A percentile compares a stretch with the other conserved stretches of the same genome.
phyloP scores from a whole-genome alignment of 2,113 vertebrate species.

The Monopterus albus region DNA sequence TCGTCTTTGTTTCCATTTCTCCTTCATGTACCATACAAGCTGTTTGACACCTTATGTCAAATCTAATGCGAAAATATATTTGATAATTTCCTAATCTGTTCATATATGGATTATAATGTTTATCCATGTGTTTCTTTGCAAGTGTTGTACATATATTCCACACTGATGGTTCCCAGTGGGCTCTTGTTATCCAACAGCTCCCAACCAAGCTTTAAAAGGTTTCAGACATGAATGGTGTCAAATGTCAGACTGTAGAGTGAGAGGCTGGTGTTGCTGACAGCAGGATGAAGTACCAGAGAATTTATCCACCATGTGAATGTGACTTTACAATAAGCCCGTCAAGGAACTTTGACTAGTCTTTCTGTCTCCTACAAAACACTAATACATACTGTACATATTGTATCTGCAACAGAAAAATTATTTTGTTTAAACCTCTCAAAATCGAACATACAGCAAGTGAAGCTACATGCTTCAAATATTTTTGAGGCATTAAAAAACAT shows the following conservation, averaged over 20 bases:
- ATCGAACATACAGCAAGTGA: background rate
- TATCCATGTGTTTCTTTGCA: too few species aligned
- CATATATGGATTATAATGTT: too few species aligned
- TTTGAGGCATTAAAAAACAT: background rate
- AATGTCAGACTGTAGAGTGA: conserved; percentile 24
- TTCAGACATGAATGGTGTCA: conserved; percentile 23
- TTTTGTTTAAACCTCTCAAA: background rate
- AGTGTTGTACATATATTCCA: too few species aligned
- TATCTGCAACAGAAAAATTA: background rate
- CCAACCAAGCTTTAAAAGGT: background rate
- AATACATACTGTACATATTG: background rate
- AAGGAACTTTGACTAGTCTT: conserved; percentile 2
- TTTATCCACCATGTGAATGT: too few species aligned
- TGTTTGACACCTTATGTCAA: too few species aligned
- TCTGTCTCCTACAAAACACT: conserved; percentile 21
- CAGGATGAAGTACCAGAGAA: too few species aligned
- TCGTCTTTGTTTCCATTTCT: too few species aligned
- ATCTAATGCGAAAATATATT: too few species aligned
- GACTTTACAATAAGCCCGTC: background rate
- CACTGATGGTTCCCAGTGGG: conserved; percentile 3
- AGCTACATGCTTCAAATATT: background rate
- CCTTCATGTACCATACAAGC: too few species aligned
- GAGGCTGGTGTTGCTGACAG: conserved; percentile 48
- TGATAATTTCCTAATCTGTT: too few species aligned
- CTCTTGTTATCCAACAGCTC: conserved; percentile 23